Conservation (phyloP, 2,797 vertebrate genomes). For the Sebastes matsubarae region DNA sequence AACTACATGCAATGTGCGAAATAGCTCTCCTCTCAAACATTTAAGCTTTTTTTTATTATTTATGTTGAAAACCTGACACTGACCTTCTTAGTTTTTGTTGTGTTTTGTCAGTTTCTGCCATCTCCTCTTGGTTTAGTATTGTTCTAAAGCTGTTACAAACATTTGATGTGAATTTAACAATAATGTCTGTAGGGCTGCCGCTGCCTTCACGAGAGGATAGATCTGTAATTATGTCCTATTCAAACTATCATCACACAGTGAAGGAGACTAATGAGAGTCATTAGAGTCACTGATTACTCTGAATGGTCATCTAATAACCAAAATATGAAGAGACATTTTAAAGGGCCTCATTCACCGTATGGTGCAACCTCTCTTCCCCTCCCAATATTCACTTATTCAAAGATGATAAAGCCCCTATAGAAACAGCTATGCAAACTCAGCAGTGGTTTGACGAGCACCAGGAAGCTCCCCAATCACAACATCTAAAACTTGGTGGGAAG, state of each 20-base stretch:
- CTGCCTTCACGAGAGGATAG: background rate
- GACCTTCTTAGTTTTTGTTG: background rate
- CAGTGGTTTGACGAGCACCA: background rate
- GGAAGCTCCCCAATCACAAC: background rate
- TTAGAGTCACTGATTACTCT: conserved; percentile 33
- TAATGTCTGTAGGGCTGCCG: background rate
- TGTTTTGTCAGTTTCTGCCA: background rate
- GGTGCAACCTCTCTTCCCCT: background rate
- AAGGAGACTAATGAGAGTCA: conserved; percentile 27
- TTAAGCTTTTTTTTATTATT: no score
- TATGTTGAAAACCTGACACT: background rate
- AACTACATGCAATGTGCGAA: background rate
- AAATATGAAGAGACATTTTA: background rate
- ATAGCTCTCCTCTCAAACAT: background rate
- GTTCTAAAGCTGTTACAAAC: background rate
- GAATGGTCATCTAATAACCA: conserved; percentile 16
- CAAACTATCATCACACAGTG: conserved; percentile 18
- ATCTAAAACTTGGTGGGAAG: background rate
- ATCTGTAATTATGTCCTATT: conserved; percentile 18
- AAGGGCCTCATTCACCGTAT: background rate
- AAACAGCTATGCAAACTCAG: background rate
- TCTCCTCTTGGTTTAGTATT: background rate
- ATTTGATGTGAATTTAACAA: background rate
- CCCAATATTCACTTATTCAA: background rate
- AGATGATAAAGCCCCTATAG: background rate